A percentile compares a stretch with the other conserved stretches of the same genome.
phyloP scores from a whole-genome alignment of 1,140 invertebrate genomes.

The Rhynchophorus ferrugineus region DNA sequence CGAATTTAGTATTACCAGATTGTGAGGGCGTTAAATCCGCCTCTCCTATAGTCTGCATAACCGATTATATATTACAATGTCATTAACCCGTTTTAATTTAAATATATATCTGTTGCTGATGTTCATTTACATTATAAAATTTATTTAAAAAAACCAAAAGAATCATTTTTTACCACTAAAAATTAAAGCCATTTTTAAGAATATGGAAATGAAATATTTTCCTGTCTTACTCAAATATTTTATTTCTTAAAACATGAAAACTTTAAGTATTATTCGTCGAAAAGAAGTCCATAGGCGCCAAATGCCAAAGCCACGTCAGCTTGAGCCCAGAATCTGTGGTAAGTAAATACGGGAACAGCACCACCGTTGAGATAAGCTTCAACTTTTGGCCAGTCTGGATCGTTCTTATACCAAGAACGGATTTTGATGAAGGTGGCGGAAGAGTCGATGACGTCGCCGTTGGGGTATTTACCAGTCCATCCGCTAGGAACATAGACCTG shows the following conservation, averaged over 20 bases:
- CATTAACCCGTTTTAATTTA: too few relatives aligned
- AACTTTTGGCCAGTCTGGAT: slow-evolving; percentile 15
- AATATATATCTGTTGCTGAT: too few relatives aligned
- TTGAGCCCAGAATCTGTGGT: slow-evolving; percentile 24
- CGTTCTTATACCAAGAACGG: slow-evolving; percentile 20
- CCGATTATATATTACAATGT: too few relatives aligned
- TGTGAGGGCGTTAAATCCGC: too few relatives aligned
- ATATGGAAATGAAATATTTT: too few relatives aligned
- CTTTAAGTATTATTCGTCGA: slow-evolving; percentile 12
- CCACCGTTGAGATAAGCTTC: slow-evolving; percentile 15
- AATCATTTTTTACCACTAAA: too few relatives aligned
- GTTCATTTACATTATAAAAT: too few relatives aligned
- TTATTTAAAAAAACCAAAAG: too few relatives aligned
- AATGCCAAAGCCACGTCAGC: slow-evolving; percentile 19
- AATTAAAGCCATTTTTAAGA: too few relatives aligned
- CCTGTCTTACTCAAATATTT: too few relatives aligned
- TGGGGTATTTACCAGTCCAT: slow-evolving; percentile 16
- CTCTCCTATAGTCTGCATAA: too few relatives aligned
- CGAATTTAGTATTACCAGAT: too few relatives aligned
- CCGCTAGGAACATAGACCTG: slow-evolving; percentile 19
- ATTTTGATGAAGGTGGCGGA: slow-evolving; percentile 18
- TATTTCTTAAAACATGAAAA: neutral
- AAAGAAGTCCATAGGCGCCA: slow-evolving; percentile 20
- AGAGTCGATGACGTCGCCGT: slow-evolving; percentile 19
- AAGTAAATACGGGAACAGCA: slow-evolving; percentile 14